phyloP scores from a whole-genome alignment of 2,888 invertebrate species.

The Drosophila paracracens region DNA sequence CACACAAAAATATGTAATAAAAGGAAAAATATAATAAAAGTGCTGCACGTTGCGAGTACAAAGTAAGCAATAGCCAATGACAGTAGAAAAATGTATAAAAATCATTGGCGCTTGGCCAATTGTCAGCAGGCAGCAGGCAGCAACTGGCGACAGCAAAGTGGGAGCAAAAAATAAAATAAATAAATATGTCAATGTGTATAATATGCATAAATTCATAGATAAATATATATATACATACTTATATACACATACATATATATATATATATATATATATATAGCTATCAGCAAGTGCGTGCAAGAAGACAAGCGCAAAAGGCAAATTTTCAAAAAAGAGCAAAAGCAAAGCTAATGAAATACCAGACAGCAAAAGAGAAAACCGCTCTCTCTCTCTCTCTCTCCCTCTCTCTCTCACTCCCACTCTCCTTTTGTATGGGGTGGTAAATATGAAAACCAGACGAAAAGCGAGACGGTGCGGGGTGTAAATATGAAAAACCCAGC shows the following conservation, averaged over 20 bases:
- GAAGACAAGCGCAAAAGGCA: constrained; percentile 32
- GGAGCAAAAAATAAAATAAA: constrained; percentile 23
- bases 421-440: neutral
- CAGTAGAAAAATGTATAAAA: constrained; percentile 58
- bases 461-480: too few relatives aligned
- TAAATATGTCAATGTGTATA: constrained; percentile 32
- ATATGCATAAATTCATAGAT: constrained; percentile 36
- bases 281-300: constrained; percentile 36
- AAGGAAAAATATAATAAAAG: constrained; percentile 22
- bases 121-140: constrained; percentile 53
- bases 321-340: constrained; percentile 39
- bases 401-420: neutral
- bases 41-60: constrained; percentile 21
- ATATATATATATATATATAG: neutral
- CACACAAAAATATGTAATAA: constrained; percentile 8
- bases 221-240: constrained; percentile 11
- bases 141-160: constrained; percentile 49
- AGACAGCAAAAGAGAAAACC: constrained; percentile 20
- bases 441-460: too few relatives aligned
- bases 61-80: constrained; percentile 34
- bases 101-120: constrained; percentile 77
- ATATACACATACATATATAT: constrained; percentile 9
- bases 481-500: constrained; percentile 45
- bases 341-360: constrained; percentile 53
- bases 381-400: neutral